Percentiles rank a stretch among this genome's conserved stretches.
Conservation (phyloP, 92 coral and sea anemone species). For the Epizoanthus scotinus region DNA sequence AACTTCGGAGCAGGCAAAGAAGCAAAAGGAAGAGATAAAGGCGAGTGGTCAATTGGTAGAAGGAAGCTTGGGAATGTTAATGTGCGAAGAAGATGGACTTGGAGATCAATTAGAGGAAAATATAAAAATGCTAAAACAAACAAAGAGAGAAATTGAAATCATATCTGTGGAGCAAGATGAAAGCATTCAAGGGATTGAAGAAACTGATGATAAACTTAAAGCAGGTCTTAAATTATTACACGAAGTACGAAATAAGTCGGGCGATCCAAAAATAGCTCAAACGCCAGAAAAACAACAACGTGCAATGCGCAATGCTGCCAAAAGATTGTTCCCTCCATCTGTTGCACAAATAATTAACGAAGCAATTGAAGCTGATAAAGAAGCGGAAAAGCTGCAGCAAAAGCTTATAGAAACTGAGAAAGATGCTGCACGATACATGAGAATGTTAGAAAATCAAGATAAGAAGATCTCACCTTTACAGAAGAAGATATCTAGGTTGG, state of each 20-base stretch:
- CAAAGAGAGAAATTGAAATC: neutral
- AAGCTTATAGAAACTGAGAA: constrained; percentile 36
- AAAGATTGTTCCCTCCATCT: constrained; percentile 32
- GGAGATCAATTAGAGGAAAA: constrained; percentile 55
- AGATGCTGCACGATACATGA: constrained; percentile 45
- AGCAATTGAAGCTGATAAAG: constrained; percentile 17
- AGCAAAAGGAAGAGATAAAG: neutral
- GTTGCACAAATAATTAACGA: constrained; percentile 39
- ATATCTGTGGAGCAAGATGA: constrained; percentile 8
- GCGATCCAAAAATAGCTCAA: neutral
- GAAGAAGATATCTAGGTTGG: constrained; percentile 51
- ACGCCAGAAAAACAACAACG: neutral
- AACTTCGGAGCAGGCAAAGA: constrained; percentile 6
- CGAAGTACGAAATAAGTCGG: neutral
- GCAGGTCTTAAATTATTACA: constrained; percentile 12
- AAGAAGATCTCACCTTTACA: constrained; percentile 58
- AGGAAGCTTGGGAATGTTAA: constrained; percentile 42
- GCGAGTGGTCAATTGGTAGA: constrained; percentile 11
- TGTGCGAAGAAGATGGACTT: constrained; percentile 58
- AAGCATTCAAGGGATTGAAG: neutral
- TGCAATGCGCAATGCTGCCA: neutral
- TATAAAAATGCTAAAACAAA: neutral
- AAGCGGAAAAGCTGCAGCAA: constrained; percentile 28
- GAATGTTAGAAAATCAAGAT: constrained; percentile 59
- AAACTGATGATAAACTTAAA: neutral